These are phyloP conservation scores for Eristalis arbustorum DNA, from an alignment of 2,888 invertebrate genomes.

Conservation along the genomic window DNA sequence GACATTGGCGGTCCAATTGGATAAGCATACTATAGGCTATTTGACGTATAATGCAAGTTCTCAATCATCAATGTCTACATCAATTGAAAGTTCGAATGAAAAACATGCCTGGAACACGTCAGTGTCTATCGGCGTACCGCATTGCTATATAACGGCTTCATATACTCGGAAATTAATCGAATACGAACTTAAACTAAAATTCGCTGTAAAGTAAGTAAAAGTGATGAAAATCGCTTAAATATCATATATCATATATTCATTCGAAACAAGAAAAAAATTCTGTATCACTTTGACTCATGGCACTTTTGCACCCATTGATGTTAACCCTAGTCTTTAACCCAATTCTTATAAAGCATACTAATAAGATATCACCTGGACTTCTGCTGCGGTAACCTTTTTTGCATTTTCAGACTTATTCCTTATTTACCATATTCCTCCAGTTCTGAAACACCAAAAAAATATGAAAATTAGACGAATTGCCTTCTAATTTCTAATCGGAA, in stretches of 20 bases:
- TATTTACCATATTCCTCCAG: too few relatives aligned
- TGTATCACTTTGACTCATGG: neutral
- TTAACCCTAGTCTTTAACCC: neutral
- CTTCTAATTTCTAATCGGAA: too few relatives aligned
- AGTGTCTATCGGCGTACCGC: conserved; percentile 90
- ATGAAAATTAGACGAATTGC: neutral
- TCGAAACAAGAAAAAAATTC: neutral
- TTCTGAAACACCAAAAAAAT: too few relatives aligned
- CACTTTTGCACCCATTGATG: neutral
- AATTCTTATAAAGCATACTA: neutral
- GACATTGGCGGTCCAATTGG: conserved; percentile 91
- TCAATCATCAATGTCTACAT: conserved; percentile 89
- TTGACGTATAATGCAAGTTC: conserved; percentile 88
- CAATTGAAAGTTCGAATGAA: conserved; percentile 89
- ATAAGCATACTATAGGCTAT: conserved; percentile 93
- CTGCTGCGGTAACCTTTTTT: too few relatives aligned
- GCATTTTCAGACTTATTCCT: too few relatives aligned
- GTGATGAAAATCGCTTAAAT: neutral
- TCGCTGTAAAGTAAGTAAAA: conserved; percentile 88
- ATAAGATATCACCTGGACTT: neutral
- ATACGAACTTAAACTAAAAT: conserved; percentile 88
- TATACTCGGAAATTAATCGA: conserved; percentile 91
- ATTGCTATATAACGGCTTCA: conserved; percentile 88
- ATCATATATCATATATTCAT: neutral
- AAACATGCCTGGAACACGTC: conserved; percentile 85